A percentile compares a stretch with the other conserved stretches of the same genome.
Evolutionary conservation across 2,113 vertebrate genomes (phyloP).

Genomic region (Furnarius figulus): DNA sequence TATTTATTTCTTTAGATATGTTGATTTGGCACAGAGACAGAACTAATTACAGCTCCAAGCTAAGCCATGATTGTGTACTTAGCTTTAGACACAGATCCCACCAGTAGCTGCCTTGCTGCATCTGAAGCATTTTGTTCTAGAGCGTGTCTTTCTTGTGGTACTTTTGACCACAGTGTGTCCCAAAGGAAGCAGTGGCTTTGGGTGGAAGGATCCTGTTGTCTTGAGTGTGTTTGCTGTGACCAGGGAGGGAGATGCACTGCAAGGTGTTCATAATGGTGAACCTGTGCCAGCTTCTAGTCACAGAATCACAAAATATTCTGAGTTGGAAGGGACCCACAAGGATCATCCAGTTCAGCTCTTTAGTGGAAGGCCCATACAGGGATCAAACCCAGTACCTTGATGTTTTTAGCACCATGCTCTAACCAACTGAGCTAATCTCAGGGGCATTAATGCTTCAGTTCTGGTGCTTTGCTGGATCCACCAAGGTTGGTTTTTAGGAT

Average conservation of each 20-base stretch:
- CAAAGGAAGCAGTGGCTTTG: background rate
- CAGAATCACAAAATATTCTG: background rate
- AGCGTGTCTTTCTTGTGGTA: background rate
- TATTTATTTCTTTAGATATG: background rate
- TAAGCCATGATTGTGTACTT: background rate
- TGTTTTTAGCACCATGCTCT: background rate
- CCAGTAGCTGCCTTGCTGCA: background rate
- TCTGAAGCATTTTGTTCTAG: background rate
- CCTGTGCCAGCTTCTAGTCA: background rate
- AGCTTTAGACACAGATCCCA: background rate
- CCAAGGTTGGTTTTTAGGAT: background rate
- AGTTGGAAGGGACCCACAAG: background rate
- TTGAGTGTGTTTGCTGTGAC: background rate
- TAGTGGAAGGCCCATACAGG: background rate
- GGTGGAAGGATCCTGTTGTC: background rate
- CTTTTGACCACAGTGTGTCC: background rate
- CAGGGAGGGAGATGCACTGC: background rate
- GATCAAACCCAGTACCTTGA: background rate
- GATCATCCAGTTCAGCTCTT: background rate
- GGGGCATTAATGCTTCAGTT: background rate
- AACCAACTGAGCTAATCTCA: background rate
- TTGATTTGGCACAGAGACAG: background rate
- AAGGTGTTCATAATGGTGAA: accelerated
- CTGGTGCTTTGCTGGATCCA: background rate
- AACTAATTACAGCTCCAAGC: background rate